Conservation (phyloP, 1,140 invertebrate genomes). For the Chironomus striatipennis region DNA sequence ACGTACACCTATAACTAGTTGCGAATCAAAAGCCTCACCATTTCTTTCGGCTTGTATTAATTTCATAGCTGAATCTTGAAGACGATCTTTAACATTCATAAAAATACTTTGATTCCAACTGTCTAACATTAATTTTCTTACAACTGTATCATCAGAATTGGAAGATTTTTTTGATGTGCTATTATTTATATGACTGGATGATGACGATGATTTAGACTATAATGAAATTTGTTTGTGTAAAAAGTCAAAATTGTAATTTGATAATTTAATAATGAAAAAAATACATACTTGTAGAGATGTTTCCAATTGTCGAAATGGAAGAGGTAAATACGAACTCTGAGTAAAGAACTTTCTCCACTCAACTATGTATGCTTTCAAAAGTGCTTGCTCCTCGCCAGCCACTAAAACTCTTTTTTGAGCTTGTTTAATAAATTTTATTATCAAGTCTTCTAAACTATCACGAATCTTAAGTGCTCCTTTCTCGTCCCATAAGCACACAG, state of each 20-base stretch:
- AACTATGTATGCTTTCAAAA: constrained; percentile 90
- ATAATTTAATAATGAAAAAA: background rate
- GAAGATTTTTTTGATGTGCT: constrained; percentile 62
- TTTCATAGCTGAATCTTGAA: constrained; percentile 97
- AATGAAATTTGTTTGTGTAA: background rate
- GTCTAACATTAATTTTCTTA: constrained; percentile 91
- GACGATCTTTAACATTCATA: constrained; percentile 82
- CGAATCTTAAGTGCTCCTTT: constrained; percentile 83
- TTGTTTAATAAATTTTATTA: constrained; percentile 89
- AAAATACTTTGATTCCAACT: constrained; percentile 98
- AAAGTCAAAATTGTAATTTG: background rate
- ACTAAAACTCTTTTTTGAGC: constrained; percentile 82
- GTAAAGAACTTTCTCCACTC: constrained; percentile 98
- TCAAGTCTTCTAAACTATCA: constrained; percentile 83
- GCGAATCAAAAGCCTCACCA: constrained; percentile 95
- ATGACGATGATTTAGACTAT: constrained; percentile 16
- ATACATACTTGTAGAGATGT: constrained; percentile 51
- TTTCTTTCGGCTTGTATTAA: constrained; percentile 92
- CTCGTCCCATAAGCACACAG: constrained; percentile 93
- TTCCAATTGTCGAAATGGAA: constrained; percentile 90
- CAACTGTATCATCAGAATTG: constrained; percentile 73
- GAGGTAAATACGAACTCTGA: constrained; percentile 92
- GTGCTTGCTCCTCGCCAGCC: constrained; percentile 87
- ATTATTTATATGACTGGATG: constrained; percentile 35
- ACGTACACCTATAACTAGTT: constrained; percentile 91